Evolutionary conservation across 2,113 vertebrate genomes (phyloP).

Genomic region (Panurus biarmicus): DNA sequence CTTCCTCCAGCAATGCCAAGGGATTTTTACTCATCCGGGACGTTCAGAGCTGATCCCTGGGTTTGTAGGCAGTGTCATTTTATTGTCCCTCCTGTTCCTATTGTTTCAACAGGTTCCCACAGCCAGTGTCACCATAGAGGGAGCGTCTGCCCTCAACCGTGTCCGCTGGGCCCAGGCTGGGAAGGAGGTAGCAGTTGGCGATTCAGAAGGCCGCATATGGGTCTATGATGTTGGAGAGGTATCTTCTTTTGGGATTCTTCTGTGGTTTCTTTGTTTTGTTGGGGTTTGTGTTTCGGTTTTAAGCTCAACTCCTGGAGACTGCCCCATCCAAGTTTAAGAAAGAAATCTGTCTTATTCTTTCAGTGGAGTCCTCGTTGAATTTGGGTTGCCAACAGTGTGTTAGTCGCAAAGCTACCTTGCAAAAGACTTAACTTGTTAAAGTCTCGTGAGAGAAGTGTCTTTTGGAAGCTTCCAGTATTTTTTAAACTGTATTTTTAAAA

Average conservation of each 20-base stretch:
- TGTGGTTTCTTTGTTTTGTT: not conserved
- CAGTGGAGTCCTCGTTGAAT: not conserved
- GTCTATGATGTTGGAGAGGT: conserved; percentile 99
- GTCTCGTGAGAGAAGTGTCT: not conserved
- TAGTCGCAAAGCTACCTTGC: not conserved
- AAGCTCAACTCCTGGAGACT: not conserved
- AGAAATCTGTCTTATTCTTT: not conserved
- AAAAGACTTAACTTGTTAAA: not conserved
- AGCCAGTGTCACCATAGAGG: conserved; percentile 91
- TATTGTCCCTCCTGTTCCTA: not conserved
- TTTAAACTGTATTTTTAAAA: not conserved
- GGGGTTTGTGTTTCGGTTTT: not conserved
- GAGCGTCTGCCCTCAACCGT: conserved; percentile 90
- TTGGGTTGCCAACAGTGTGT: not conserved
- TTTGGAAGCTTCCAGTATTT: not conserved
- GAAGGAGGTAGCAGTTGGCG: conserved; percentile 94
- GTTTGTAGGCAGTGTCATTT: not conserved
- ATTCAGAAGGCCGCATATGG: conserved; percentile 95
- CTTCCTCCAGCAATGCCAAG: conserved; percentile 8
- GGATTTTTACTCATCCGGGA: not conserved
- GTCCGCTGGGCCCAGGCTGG: conserved; percentile 93
- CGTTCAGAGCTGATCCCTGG: not conserved
- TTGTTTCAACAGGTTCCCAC: conserved; percentile 84
- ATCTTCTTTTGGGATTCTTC: not conserved
- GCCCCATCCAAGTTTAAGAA: not conserved